Base-by-base conservation (phyloP, 2,113 vertebrate species). In the Aviceda subcristata region DNA sequence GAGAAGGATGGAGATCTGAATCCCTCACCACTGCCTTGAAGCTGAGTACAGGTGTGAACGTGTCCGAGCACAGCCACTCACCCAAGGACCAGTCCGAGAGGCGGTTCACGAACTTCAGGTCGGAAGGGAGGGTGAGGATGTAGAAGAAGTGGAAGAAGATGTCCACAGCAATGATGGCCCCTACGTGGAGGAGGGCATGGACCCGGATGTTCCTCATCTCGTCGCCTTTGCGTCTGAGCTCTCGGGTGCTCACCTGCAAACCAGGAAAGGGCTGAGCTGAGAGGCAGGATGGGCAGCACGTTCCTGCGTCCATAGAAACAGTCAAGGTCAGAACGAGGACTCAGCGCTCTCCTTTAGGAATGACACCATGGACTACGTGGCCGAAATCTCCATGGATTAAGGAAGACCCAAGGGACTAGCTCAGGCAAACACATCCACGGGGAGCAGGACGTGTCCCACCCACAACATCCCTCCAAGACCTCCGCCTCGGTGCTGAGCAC, bases 61-160 rank as follows among this genome's bases (percentile, higher is more conserved):
- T 23, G 24, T 32, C 84, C 69, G 4, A 11, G 30, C 29, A 57
- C 0, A 6, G 32, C 21, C 71, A 98, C 98, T 86, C 89, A 99
- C 99, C 99, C 23, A 99, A 77, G 38, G 99, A 98, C 97, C 99
- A 99, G 97, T 99, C 99, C 0, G 99, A 99, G 95, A 99, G 98
- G 50, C 98, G 98, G 88, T 81, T 99, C 51, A 98, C 88, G 3
- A 99, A 98, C 97, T 99, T 99, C 94, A 99, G 89, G 97, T 99
- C 99, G 0, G 95, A 97, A 46, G 99, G 99, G 81, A 99, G 99
- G 94, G 99, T 99, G 88, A 99, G 98, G 97, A 99, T 99, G 98
- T 99, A 99, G 98, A 99, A 98, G 98, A 99, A 99, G 73, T 99
- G 99, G 94, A 99, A 99, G 95, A 99, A 98, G 95, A 99, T 29